Evolutionary conservation across 2,797 vertebrate genomes (phyloP).

Genomic region (Sebastes oblongus): DNA sequence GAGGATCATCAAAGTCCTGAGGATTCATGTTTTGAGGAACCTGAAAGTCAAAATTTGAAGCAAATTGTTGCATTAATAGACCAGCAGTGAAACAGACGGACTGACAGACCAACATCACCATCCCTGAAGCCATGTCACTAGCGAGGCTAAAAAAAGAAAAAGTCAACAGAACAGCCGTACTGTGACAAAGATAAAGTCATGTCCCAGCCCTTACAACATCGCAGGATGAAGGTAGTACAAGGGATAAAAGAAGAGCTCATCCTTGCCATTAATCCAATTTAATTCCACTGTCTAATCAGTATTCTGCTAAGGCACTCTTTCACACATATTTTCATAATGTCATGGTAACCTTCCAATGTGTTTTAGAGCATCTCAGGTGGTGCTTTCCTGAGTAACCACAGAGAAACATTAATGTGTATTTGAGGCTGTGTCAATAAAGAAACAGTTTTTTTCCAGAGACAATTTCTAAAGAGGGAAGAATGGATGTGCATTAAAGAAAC

Average conservation of each 20-base stretch:
- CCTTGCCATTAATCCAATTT: conserved; percentile 57
- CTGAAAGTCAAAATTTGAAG: neutral
- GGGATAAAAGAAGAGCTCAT: conserved; percentile 57
- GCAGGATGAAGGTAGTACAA: conserved; percentile 23
- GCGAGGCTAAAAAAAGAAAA: neutral
- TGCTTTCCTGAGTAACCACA: conserved; percentile 8
- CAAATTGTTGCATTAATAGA: neutral
- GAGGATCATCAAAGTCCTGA: neutral
- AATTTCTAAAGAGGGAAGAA: neutral
- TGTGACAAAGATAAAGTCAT: conserved; percentile 33
- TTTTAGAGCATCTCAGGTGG: conserved; percentile 22
- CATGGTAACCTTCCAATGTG: conserved; percentile 33
- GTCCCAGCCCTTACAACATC: conserved; percentile 12
- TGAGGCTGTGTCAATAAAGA: too few species aligned
- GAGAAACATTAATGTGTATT: neutral
- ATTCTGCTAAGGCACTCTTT: conserved; percentile 33
- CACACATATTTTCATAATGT: conserved; percentile 35
- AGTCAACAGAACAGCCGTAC: neutral
- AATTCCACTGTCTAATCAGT: conserved; percentile 64
- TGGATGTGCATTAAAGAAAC: neutral
- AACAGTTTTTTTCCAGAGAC: neutral
- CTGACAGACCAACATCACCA: neutral
- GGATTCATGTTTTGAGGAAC: neutral
- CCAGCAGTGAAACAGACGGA: conserved; percentile 10
- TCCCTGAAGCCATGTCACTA: conserved; percentile 13